Conservation (phyloP, 2,888 invertebrate genomes). For the Scaeva pyrastri region DNA sequence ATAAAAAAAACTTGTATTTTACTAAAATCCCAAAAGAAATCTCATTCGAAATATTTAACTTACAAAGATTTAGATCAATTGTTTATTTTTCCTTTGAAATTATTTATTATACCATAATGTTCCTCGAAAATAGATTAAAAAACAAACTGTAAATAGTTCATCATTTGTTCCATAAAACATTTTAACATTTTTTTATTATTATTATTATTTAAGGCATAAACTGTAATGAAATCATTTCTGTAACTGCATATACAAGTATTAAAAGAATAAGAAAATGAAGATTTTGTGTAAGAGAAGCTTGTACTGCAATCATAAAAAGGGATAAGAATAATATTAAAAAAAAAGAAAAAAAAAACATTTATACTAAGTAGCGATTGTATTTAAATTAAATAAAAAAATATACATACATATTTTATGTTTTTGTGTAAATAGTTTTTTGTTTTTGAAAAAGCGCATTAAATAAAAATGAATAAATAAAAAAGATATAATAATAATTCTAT, state of each 20-base stretch:
- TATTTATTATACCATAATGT: slow-evolving; percentile 71
- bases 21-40: slow-evolving; percentile 19
- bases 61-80: slow-evolving; percentile 22
- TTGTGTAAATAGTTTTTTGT: slow-evolving; percentile 70
- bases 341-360: slow-evolving; percentile 50
- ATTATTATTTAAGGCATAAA: slow-evolving; percentile 50
- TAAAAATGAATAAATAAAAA: slow-evolving; percentile 52
- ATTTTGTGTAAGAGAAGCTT: slow-evolving; percentile 62
- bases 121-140: slow-evolving; percentile 59
- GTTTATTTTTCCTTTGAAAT: slow-evolving; percentile 38
- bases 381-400: slow-evolving; percentile 50
- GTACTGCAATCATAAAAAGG: slow-evolving; percentile 52
- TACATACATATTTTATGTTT: slow-evolving; percentile 54
- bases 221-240: slow-evolving; percentile 80
- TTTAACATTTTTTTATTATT: slow-evolving; percentile 6
- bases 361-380: slow-evolving; percentile 60
- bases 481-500: slow-evolving; percentile 12
- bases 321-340: not conserved
- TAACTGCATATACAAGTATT: slow-evolving; percentile 71
- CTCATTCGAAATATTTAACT: slow-evolving; percentile 34
- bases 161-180: slow-evolving; percentile 5
- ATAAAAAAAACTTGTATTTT: not conserved
- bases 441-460: slow-evolving; percentile 55
- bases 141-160: slow-evolving; percentile 35
- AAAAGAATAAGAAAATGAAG: slow-evolving; percentile 40